A percentile compares a stretch with the other conserved stretches of the same genome.
Evolutionary conservation across 92 coral and sea anemone species (phyloP).

Genomic region (Galaxea fascicularis): DNA sequence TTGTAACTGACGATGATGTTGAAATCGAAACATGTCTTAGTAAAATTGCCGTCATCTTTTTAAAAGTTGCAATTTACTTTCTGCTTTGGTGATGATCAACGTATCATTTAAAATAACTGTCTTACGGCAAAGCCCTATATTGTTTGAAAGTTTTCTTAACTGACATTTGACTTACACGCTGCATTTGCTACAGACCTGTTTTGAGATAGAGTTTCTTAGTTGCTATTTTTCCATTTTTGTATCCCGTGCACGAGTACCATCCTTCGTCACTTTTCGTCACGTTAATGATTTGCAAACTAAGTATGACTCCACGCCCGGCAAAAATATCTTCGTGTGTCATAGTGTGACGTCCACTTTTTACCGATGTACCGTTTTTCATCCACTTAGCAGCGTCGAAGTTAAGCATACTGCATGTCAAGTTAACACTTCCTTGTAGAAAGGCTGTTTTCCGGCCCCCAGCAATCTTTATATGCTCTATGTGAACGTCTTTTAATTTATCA

Average conservation of each 20-base stretch:
- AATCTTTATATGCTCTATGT: conserved; percentile 7
- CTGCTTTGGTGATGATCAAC: too few species aligned
- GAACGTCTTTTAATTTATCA: background rate
- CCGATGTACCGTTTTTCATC: background rate
- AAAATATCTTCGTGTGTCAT: background rate
- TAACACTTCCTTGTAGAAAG: conserved; percentile 21
- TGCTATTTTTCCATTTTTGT: background rate
- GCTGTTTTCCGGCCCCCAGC: conserved; percentile 35
- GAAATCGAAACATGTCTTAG: too few species aligned
- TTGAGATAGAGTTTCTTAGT: background rate
- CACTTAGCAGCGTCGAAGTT: background rate
- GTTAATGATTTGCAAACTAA: conserved; percentile 16
- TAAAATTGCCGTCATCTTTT: too few species aligned
- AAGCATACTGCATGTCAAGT: conserved; percentile 19
- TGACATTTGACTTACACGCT: too few species aligned
- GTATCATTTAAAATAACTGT: too few species aligned
- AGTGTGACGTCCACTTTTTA: background rate
- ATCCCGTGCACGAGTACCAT: conserved; percentile 15
- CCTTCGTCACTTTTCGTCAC: conserved; percentile 46
- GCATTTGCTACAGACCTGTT: conserved; percentile 13
- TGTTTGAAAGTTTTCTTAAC: too few species aligned
- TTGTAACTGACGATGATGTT: too few species aligned
- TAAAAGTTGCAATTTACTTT: too few species aligned
- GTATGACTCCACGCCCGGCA: background rate
- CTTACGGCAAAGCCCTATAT: too few species aligned